Conservation (phyloP, 2,797 vertebrate species). For the Clarias platycephalus region DNA sequence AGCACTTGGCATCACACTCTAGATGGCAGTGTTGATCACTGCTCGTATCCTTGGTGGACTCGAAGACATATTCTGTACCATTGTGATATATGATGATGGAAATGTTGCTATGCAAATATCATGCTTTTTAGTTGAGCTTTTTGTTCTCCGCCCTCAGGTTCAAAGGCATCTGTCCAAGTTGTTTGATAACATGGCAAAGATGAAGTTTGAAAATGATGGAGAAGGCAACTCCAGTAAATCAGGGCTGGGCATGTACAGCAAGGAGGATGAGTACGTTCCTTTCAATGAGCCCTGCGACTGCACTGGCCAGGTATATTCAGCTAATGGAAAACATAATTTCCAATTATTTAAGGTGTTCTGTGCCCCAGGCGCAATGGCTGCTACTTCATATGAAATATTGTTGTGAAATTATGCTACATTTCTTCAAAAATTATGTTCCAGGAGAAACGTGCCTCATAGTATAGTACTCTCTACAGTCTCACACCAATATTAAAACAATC, state of each 20-base stretch:
- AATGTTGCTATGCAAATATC: conserved; percentile 44
- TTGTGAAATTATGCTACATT: neutral
- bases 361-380: neutral
- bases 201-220: conserved; percentile 81
- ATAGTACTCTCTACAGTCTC: neutral
- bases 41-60: conserved; percentile 42
- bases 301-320: conserved; percentile 81
- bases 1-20: conserved; percentile 50
- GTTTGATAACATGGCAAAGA: conserved; percentile 90
- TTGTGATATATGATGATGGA: conserved; percentile 51
- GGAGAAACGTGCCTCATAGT: neutral
- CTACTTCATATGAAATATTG: neutral
- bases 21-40: conserved; percentile 67
- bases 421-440: neutral
- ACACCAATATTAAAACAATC: neutral
- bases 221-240: conserved; percentile 73
- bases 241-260: conserved; percentile 92
- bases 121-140: conserved; percentile 44
- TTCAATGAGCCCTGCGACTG: conserved; percentile 89
- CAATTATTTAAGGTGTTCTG: neutral
- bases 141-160: conserved; percentile 74
- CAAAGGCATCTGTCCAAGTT: conserved; percentile 93
- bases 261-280: conserved; percentile 88
- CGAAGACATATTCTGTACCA: conserved; percentile 55
- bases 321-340: neutral